Percentiles rank a stretch among this genome's conserved stretches.
Conservation (phyloP, 2,888 invertebrate species). For the Leptopilina myrica region DNA sequence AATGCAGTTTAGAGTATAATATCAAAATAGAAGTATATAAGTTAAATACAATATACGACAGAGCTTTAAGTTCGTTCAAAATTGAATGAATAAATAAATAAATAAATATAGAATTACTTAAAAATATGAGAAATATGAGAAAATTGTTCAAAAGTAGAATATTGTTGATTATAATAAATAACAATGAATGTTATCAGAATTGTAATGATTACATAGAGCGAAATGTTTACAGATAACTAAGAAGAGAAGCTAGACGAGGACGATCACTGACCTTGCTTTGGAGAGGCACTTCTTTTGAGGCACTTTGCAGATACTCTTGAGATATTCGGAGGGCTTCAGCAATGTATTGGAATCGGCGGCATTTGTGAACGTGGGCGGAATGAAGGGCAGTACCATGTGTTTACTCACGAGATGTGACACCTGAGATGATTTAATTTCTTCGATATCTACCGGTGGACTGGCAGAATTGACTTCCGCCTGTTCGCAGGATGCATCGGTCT, state of each 20-base stretch:
- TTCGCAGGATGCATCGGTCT: conserved; percentile 67
- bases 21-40: too few species aligned
- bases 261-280: conserved; percentile 70
- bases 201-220: too few species aligned
- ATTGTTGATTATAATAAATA: too few species aligned
- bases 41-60: too few species aligned
- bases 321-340: conserved; percentile 94
- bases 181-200: too few species aligned
- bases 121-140: too few species aligned
- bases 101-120: too few species aligned
- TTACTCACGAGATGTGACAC: conserved; percentile 85
- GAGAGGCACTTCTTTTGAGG: conserved; percentile 69
- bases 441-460: conserved; percentile 76
- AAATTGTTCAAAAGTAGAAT: too few species aligned
- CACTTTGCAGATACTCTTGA: conserved; percentile 86
- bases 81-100: too few species aligned
- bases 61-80: too few species aligned
- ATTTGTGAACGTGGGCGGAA: conserved; percentile 92
- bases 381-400: conserved; percentile 91
- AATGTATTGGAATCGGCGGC: conserved; percentile 88
- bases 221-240: too few species aligned
- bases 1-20: too few species aligned
- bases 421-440: conserved; percentile 70
- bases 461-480: conserved; percentile 74
- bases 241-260: not conserved